Percentiles rank a stretch among this genome's conserved stretches.
phyloP scores from a whole-genome alignment of 53 echinoderm and acorn worm species.

The Echinometra lucunter region DNA sequence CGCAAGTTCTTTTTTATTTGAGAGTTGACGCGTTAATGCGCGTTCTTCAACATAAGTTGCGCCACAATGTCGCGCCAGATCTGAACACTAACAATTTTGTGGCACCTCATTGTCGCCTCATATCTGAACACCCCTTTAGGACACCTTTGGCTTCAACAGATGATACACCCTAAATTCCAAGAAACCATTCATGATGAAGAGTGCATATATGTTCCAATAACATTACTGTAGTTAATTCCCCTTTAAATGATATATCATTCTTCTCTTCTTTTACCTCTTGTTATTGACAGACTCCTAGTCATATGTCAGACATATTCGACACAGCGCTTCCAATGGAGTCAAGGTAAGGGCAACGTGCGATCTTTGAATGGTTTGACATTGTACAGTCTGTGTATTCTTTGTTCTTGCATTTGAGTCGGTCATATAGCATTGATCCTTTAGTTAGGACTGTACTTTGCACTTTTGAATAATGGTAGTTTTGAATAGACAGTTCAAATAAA shows the following conservation, averaged over 20 bases:
- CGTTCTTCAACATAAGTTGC: too few relatives aligned
- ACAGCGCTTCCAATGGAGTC: slow-evolving; percentile 20
- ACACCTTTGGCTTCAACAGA: too few relatives aligned
- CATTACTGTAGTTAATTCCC: too few relatives aligned
- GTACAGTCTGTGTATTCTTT: background rate
- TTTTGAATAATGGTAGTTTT: background rate
- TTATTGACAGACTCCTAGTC: slow-evolving; percentile 46
- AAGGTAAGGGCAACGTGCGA: slow-evolving; percentile 18
- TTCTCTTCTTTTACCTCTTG: background rate
- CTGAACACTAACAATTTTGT: too few relatives aligned
- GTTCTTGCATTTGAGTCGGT: background rate
- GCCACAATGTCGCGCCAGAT: too few relatives aligned
- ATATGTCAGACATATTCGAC: slow-evolving; percentile 63
- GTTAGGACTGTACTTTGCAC: slow-evolving; percentile 17
- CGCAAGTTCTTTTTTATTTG: too few relatives aligned
- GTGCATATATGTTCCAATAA: too few relatives aligned
- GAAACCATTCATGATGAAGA: too few relatives aligned
- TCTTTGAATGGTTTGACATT: background rate
- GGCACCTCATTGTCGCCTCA: too few relatives aligned
- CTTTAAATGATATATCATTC: background rate
- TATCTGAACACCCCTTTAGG: too few relatives aligned
- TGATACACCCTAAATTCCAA: too few relatives aligned
- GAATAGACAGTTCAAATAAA: background rate
- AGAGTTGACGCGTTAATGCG: too few relatives aligned
- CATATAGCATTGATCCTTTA: background rate